These are phyloP conservation scores for Pteromalus puparum DNA, from an alignment of 1,140 invertebrate genomes.

Conservation along the genomic window DNA sequence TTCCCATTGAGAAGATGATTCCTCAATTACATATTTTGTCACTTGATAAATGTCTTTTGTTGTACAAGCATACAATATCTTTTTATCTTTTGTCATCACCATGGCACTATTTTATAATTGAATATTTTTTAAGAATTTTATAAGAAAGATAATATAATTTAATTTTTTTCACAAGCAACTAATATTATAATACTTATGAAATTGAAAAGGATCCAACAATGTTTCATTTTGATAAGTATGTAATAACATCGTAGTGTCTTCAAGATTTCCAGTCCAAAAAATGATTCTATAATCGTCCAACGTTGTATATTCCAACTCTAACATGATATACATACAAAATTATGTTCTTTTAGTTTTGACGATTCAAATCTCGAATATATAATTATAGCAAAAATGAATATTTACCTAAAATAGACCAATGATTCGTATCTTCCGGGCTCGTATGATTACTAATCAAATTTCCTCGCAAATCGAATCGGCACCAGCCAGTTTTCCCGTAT, in stretches of 20 bases:
- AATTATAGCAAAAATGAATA: neutral
- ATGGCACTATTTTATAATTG: conserved; percentile 77
- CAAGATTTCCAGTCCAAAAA: conserved; percentile 88
- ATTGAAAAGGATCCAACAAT: conserved; percentile 81
- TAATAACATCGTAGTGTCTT: conserved; percentile 82
- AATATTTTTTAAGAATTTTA: neutral
- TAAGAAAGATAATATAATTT: neutral
- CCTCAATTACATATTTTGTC: conserved; percentile 75
- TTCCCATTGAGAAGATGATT: conserved; percentile 78
- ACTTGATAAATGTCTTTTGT: conserved; percentile 77
- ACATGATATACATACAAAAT: conserved; percentile 14
- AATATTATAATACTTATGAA: conserved; percentile 79
- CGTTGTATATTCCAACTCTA: conserved; percentile 84
- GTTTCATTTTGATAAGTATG: conserved; percentile 78
- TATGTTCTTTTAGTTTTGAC: neutral
- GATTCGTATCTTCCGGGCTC: conserved; percentile 77
- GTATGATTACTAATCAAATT: conserved; percentile 79
- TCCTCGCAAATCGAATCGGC: conserved; percentile 85
- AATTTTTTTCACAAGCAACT: neutral
- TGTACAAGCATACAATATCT: conserved; percentile 79
- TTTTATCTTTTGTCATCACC: conserved; percentile 77
- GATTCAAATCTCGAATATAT: neutral
- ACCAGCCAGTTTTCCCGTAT: conserved; percentile 81
- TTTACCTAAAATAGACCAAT: conserved; percentile 85
- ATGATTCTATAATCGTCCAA: conserved; percentile 84